Evolutionary conservation across 2,888 invertebrate species (phyloP).

Genomic region (Reticulitermes lucifugus): DNA sequence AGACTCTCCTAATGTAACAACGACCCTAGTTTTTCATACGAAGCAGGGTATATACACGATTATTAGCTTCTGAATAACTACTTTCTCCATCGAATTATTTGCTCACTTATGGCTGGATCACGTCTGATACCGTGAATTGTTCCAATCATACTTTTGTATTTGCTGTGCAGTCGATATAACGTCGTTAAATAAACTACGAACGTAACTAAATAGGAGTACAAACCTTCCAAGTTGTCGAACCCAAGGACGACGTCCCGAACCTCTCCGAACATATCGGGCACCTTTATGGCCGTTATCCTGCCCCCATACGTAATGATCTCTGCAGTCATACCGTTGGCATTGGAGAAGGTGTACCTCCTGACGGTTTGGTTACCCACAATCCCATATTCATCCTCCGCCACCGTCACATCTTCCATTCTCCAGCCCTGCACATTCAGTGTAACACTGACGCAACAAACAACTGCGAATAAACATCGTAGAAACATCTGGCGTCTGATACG

Average conservation of each 20-base stretch:
- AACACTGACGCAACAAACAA: neutral
- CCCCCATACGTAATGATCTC: slow-evolving; percentile 86
- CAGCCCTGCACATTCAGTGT: neutral
- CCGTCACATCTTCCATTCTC: neutral
- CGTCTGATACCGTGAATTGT: too few species aligned
- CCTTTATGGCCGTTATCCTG: slow-evolving; percentile 78
- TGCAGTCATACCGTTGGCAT: slow-evolving; percentile 73
- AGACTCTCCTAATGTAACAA: too few species aligned
- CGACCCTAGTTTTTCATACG: too few species aligned
- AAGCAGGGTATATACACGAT: too few species aligned
- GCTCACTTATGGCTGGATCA: too few species aligned
- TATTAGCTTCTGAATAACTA: too few species aligned
- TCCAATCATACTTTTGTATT: too few species aligned
- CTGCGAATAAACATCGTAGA: neutral
- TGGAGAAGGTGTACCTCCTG: slow-evolving; percentile 74
- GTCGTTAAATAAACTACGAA: neutral
- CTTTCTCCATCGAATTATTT: too few species aligned
- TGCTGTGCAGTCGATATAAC: neutral
- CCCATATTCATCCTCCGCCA: neutral
- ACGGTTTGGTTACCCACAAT: slow-evolving; percentile 53
- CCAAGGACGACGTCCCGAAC: slow-evolving; percentile 86
- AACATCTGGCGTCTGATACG: neutral
- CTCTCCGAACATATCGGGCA: slow-evolving; percentile 79
- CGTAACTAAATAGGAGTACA: slow-evolving; percentile 51
- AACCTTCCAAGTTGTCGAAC: slow-evolving; percentile 83